Conservation (phyloP, 2,888 invertebrate species). For the Diadromus collaris region DNA sequence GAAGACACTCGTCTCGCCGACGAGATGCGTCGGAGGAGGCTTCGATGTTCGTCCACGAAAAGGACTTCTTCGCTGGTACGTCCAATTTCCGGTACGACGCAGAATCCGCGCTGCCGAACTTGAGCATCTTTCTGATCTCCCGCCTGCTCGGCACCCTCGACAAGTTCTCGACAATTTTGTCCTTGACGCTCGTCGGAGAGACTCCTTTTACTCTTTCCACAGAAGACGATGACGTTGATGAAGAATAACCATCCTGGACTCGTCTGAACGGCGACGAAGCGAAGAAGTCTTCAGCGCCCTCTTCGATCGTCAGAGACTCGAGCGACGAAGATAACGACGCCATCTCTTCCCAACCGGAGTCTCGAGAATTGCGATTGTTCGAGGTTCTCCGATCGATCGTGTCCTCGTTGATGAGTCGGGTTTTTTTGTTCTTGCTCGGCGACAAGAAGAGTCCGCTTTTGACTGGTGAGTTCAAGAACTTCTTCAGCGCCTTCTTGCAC, state of each 20-base stretch:
- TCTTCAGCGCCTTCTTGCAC: slow-evolving; percentile 35
- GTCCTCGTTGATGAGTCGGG: slow-evolving; percentile 9
- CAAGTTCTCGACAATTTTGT: background rate
- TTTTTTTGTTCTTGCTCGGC: background rate
- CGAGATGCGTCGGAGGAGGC: background rate
- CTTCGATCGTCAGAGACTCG: background rate
- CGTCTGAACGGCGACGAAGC: slow-evolving; percentile 20
- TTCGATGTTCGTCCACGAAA: background rate
- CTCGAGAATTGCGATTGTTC: background rate
- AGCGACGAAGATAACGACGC: slow-evolving; percentile 33
- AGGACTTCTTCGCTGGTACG: background rate
- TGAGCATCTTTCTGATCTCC: slow-evolving; percentile 1
- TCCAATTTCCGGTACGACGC: background rate
- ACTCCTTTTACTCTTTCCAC: background rate
- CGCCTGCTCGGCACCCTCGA: background rate
- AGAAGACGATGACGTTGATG: background rate
- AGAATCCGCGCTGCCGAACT: slow-evolving; percentile 6
- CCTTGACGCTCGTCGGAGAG: background rate
- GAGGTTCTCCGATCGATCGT: background rate
- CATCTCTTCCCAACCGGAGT: slow-evolving; percentile 35
- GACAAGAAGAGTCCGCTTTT: slow-evolving; percentile 7
- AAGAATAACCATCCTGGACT: background rate
- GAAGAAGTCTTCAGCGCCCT: background rate
- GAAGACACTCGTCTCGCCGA: background rate
- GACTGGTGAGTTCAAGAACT: slow-evolving; percentile 16